phyloP scores from a whole-genome alignment of 2,888 invertebrate species.

The Polydesmus complanatus region DNA sequence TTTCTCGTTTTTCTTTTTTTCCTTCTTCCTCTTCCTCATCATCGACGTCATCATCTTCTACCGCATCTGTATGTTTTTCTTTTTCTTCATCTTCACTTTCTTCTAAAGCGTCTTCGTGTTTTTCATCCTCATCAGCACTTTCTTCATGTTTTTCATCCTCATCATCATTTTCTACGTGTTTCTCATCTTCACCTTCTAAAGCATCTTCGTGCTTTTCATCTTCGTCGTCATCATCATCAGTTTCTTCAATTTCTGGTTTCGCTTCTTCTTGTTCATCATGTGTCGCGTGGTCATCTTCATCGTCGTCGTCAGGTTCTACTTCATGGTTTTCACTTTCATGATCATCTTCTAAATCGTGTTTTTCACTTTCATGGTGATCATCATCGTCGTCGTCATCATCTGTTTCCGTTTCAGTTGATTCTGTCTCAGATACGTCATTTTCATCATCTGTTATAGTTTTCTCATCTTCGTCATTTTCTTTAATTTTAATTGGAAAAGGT shows the following conservation, averaged over 20 bases:
- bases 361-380: constrained; percentile 4
- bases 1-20: background rate
- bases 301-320: background rate
- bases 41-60: constrained; percentile 1
- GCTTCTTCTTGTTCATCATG: constrained; percentile 9
- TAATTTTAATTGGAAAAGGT: constrained; percentile 21
- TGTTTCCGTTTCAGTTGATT: background rate
- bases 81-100: constrained; percentile 9
- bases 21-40: constrained; percentile 2
- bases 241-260: constrained; percentile 22
- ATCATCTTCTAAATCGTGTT: background rate
- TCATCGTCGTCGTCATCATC: constrained; percentile 9
- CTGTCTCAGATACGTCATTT: constrained; percentile 8
- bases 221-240: constrained; percentile 24
- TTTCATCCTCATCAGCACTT: constrained; percentile 4
- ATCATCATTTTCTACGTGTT: background rate
- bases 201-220: constrained; percentile 1
- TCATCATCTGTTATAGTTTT: constrained; percentile 3
- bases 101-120: constrained; percentile 2
- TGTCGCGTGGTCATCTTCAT: constrained; percentile 2
- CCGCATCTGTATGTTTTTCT: background rate
- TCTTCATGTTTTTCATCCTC: constrained; percentile 5
- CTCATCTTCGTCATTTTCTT: background rate
- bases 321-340: background rate
- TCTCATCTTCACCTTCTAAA: background rate